Percentiles rank a stretch among this genome's conserved stretches.
phyloP scores from a whole-genome alignment of 2,113 vertebrate species.

The Galeopterus variegatus region DNA sequence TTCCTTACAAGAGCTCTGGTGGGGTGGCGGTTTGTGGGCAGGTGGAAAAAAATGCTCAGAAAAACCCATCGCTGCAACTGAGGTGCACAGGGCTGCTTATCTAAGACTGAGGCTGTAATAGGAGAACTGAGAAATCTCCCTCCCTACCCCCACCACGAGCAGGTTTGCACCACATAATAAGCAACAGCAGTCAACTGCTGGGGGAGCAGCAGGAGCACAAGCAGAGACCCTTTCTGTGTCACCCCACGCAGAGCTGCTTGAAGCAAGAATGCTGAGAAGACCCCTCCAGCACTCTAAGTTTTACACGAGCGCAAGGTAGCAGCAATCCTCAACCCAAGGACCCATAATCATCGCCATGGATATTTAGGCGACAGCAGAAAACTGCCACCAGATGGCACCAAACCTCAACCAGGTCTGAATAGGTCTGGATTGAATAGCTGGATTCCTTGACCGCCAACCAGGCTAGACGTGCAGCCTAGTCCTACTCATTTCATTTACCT shows the following conservation, averaged over 20 bases:
- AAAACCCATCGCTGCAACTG: neutral
- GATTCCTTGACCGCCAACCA: neutral
- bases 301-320: neutral
- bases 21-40: fast-evolving
- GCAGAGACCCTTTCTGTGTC: neutral
- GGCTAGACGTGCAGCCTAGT: neutral
- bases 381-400: conserved; percentile 72
- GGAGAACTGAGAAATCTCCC: neutral
- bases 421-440: neutral
- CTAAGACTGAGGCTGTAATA: neutral
- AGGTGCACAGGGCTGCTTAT: neutral
- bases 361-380: neutral
- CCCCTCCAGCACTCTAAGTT: neutral
- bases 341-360: neutral
- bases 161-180: neutral
- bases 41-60: neutral
- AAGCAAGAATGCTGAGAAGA: neutral
- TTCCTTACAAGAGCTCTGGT: neutral
- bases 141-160: fast-evolving
- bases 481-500: neutral
- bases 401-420: neutral
- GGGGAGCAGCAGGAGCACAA: neutral
- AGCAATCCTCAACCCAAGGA: too few relatives aligned
- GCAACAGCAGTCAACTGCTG: neutral
- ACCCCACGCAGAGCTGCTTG: neutral